Conservation (phyloP, 2,888 invertebrate genomes). For the Fissipunctia ypsillon region DNA sequence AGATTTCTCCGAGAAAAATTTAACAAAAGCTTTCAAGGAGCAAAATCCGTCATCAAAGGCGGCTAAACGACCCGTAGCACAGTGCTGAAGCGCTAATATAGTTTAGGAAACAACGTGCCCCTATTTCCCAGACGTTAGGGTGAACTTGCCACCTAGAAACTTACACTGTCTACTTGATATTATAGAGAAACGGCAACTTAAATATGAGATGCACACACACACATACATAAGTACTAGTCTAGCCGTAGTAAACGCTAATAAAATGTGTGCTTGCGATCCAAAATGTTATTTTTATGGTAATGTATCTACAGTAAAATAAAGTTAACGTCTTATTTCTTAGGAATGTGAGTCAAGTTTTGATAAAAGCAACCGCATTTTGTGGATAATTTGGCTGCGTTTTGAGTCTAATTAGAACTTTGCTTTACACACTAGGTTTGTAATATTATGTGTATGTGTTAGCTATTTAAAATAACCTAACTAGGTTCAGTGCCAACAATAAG, state of each 20-base stretch:
- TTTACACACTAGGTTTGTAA: neutral
- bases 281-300: slow-evolving; percentile 55
- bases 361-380: slow-evolving; percentile 34
- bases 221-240: slow-evolving; percentile 28
- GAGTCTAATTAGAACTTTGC: slow-evolving; percentile 34
- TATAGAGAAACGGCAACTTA: slow-evolving; percentile 47
- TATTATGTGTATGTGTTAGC: neutral
- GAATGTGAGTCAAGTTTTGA: slow-evolving; percentile 35
- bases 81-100: slow-evolving; percentile 82
- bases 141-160: slow-evolving; percentile 68
- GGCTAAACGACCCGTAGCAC: slow-evolving; percentile 81
- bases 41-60: slow-evolving; percentile 87
- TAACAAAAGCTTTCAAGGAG: slow-evolving; percentile 86
- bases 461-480: neutral
- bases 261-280: slow-evolving; percentile 42
- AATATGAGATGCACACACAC: slow-evolving; percentile 42
- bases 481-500: neutral
- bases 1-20: slow-evolving; percentile 79
- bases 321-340: slow-evolving; percentile 39
- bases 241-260: slow-evolving; percentile 42
- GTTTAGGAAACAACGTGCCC: slow-evolving; percentile 80
- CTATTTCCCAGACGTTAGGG: slow-evolving; percentile 67
- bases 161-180: slow-evolving; percentile 61
- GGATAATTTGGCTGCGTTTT: slow-evolving; percentile 10
- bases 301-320: slow-evolving; percentile 48